Evolutionary conservation across 2,888 invertebrate species (phyloP), one percentile per base, ranked within the genome.

Genomic region (Ypsolopha scabrella): DNA sequence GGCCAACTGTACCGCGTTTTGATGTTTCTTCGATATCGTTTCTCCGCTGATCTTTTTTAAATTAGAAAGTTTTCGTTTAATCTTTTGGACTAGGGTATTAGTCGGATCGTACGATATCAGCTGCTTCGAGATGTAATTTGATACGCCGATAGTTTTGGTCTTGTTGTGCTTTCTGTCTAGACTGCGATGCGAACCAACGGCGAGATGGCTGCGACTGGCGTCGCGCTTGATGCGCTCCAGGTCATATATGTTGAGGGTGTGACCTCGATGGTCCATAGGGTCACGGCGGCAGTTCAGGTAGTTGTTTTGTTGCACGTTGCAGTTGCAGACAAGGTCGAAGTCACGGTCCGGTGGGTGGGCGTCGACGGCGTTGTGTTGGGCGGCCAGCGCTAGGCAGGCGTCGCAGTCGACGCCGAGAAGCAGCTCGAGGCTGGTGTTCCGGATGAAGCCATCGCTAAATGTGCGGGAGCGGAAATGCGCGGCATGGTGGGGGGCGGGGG

Each of bases 401-500:
- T 87, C 87, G 57, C 87, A 87, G 57, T 87, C 86, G 14, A 86
- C 83, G n/a, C 87, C 87, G 3, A 87, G 76, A 6, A 87, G 67
- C 1, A 87, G 73, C 57, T 87, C 87, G 34, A 87, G 79, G 60
- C 87, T 87, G 39, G 83, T 81, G 61, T 87, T 87, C 55, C 83
- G 70, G 54, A 87, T 77, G 61, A 87, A 87, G 48, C 87, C 87
- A 53, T 87, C 87, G 58, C 87, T 87, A 60, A 87, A 85, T 6
- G 87, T 87, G 24, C 87, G 73, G 7, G 87, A 86, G 50, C 87
- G 77, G 57, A 85, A 85, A 56, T 82, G 78, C 41, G 81, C 63
- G 3, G 73, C 68, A 48, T 76, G 77, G 48, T 72, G 75, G 6
- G 52, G 53, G 49, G 52, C 51, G 34, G 54, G 14, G 48, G 45